Conservation (phyloP, 1,140 invertebrate genomes). For the Hyphantria cunea region DNA sequence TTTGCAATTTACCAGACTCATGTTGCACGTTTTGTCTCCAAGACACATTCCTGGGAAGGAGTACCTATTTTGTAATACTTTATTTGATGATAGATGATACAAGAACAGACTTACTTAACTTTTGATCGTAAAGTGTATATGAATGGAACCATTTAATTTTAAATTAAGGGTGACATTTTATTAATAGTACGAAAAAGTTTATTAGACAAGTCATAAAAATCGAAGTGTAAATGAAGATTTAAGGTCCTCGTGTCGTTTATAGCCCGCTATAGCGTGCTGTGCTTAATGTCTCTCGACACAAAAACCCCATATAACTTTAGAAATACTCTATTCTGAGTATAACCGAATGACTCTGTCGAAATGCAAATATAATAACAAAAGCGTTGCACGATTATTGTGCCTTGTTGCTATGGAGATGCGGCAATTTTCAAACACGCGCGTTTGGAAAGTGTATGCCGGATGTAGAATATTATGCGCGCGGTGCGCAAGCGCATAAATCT, state of each 20-base stretch:
- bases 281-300: too few relatives aligned
- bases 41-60: conserved; percentile 33
- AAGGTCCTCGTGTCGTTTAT: neutral
- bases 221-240: conserved; percentile 1
- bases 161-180: conserved; percentile 3
- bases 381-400: conserved; percentile 14
- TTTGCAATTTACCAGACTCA: conserved; percentile 46
- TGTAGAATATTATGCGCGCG: conserved; percentile 40
- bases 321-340: neutral
- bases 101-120: conserved; percentile 28
- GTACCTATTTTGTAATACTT: conserved; percentile 38
- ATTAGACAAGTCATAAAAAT: conserved; percentile 1
- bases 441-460: conserved; percentile 47
- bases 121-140: conserved; percentile 8
- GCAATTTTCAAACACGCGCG: conserved; percentile 41
- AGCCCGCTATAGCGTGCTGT: too few relatives aligned
- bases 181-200: neutral
- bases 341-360: neutral
- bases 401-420: conserved; percentile 33
- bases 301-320: neutral
- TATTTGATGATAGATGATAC: conserved; percentile 5
- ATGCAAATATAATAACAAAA: conserved; percentile 7
- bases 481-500: conserved; percentile 40
- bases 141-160: too few relatives aligned
- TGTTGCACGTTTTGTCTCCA: conserved; percentile 42